Conservation (phyloP, 2,888 invertebrate species). For the Polyploca ridens region DNA sequence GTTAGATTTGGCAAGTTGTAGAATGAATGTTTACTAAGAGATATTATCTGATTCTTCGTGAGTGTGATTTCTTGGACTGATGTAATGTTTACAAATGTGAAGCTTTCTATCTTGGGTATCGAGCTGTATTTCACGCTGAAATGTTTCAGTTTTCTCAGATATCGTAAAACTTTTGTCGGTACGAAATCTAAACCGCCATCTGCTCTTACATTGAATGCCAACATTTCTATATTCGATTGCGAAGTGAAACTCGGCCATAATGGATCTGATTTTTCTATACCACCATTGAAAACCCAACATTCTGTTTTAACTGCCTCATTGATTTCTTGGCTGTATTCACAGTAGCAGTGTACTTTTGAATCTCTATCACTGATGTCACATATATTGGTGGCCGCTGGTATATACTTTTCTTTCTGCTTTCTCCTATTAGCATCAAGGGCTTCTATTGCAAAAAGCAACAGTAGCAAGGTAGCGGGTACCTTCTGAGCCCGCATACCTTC, state of each 20-base stretch:
- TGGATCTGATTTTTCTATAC: slow-evolving; percentile 87
- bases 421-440: slow-evolving; percentile 75
- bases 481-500: slow-evolving; percentile 81
- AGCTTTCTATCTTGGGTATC: slow-evolving; percentile 87
- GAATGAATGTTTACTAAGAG: slow-evolving; percentile 88
- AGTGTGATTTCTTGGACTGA: slow-evolving; percentile 88
- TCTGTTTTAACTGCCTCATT: slow-evolving; percentile 88
- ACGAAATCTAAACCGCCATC: slow-evolving; percentile 88
- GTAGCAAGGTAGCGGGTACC: slow-evolving; percentile 80
- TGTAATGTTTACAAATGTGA: slow-evolving; percentile 90
- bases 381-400: slow-evolving; percentile 72
- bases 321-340: slow-evolving; percentile 83
- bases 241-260: slow-evolving; percentile 90
- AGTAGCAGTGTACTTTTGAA: slow-evolving; percentile 87
- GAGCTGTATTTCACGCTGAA: slow-evolving; percentile 90
- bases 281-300: slow-evolving; percentile 90
- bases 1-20: slow-evolving; percentile 89
- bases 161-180: slow-evolving; percentile 88
- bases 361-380: slow-evolving; percentile 83
- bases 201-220: slow-evolving; percentile 89
- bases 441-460: slow-evolving; percentile 79
- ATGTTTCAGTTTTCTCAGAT: slow-evolving; percentile 86
- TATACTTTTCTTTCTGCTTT: slow-evolving; percentile 72
- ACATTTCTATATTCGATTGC: slow-evolving; percentile 87
- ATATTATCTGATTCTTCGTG: slow-evolving; percentile 88